phyloP scores from a whole-genome alignment of 2,888 invertebrate genomes.

The Caenorhabditis panamensis region DNA sequence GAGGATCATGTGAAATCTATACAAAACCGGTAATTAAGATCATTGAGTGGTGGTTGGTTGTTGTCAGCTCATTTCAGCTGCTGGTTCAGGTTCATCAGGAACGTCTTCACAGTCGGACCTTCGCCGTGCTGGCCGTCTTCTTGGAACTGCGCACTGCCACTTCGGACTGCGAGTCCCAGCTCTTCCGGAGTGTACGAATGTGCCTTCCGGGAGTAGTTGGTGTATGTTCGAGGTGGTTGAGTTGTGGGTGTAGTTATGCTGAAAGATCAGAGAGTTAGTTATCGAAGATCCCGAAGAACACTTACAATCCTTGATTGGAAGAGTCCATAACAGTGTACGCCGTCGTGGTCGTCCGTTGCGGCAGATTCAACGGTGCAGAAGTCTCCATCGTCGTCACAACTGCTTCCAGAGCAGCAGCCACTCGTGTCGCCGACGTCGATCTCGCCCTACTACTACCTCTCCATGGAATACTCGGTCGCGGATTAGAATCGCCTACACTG shows the following conservation, averaged over 20 bases:
- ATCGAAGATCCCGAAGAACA: background rate
- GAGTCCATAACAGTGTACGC: background rate
- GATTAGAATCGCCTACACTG: constrained; percentile 23
- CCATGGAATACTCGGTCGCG: constrained; percentile 12
- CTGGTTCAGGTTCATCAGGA: constrained; percentile 14
- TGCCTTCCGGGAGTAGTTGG: background rate
- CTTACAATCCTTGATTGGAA: background rate
- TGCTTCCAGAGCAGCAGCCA: no score
- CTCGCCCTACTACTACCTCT: constrained; percentile 3
- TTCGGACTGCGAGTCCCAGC: constrained; percentile 13
- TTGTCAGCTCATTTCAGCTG: background rate
- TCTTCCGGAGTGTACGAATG: constrained; percentile 28
- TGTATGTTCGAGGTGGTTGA: background rate
- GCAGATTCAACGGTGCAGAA: background rate
- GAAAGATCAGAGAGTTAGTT: background rate
- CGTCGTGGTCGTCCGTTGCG: background rate
- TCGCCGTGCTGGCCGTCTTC: background rate
- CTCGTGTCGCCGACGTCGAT: background rate
- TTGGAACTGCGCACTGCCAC: constrained; percentile 17
- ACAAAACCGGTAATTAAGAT: background rate
- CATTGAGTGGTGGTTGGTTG: background rate
- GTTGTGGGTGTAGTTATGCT: background rate
- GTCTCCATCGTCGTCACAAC: background rate
- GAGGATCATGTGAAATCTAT: no score
- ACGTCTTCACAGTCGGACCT: constrained; percentile 9